These are phyloP conservation scores for Epirrita christyi DNA, from an alignment of 2,888 invertebrate genomes.

Conservation along the genomic window DNA sequence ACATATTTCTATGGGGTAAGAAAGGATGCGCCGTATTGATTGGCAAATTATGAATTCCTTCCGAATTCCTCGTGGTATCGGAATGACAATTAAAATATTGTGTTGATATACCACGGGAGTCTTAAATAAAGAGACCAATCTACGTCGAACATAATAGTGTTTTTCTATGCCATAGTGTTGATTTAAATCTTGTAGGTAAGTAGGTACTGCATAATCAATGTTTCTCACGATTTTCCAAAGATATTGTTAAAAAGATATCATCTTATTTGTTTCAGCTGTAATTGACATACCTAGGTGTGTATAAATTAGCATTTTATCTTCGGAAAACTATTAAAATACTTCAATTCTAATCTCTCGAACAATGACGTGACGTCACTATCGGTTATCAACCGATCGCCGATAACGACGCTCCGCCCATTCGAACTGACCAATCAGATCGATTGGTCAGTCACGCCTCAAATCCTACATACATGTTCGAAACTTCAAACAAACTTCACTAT, in stretches of 20 bases:
- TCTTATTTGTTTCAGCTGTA: slow-evolving; percentile 21
- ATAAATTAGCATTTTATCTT: slow-evolving; percentile 26
- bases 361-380: slow-evolving; percentile 53
- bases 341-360: slow-evolving; percentile 23
- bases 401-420: slow-evolving; percentile 71
- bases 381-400: slow-evolving; percentile 57
- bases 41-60: slow-evolving; percentile 59
- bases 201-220: neutral
- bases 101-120: slow-evolving; percentile 22
- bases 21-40: slow-evolving; percentile 59
- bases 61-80: slow-evolving; percentile 29
- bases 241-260: slow-evolving; percentile 19
- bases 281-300: slow-evolving; percentile 20
- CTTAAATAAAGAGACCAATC: slow-evolving; percentile 9
- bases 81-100: slow-evolving; percentile 38
- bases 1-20: slow-evolving; percentile 57
- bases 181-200: neutral
- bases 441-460: slow-evolving; percentile 64
- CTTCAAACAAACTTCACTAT: slow-evolving; percentile 26
- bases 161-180: neutral
- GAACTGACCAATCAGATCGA: slow-evolving; percentile 73
- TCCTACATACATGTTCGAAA: slow-evolving; percentile 17
- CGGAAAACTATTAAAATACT: slow-evolving; percentile 27
- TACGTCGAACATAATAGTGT: too few species aligned
- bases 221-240: slow-evolving; percentile 23